phyloP scores from a whole-genome alignment of 2,797 vertebrate genomes.

The Melanotaenia parkinsoni region DNA sequence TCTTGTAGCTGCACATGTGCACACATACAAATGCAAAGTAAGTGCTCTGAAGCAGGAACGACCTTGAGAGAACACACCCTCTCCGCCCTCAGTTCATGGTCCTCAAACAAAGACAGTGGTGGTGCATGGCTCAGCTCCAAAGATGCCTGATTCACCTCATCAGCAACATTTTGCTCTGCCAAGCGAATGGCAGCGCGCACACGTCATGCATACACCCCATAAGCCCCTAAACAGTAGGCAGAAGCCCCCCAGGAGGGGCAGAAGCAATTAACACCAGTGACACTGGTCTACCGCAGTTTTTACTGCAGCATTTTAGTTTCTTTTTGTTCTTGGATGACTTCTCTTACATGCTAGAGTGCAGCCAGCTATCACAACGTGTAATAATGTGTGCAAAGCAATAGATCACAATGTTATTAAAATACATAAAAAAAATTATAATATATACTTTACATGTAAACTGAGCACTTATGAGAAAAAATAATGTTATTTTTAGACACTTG shows the following conservation, averaged over 20 bases:
- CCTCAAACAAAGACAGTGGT: slow-evolving; percentile 74
- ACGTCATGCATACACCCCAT: not conserved
- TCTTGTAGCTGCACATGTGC: slow-evolving; percentile 19
- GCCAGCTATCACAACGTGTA: slow-evolving; percentile 9
- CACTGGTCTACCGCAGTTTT: slow-evolving; percentile 23
- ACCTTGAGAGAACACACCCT: slow-evolving; percentile 74
- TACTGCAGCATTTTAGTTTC: slow-evolving; percentile 55
- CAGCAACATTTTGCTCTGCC: slow-evolving; percentile 60
- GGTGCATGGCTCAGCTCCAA: slow-evolving; percentile 65
- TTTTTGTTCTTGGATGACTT: not conserved
- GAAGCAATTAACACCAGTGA: slow-evolving; percentile 61
- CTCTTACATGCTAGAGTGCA: slow-evolving; percentile 12
- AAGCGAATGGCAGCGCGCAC: slow-evolving; percentile 8
- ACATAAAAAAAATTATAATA: slow-evolving; percentile 6
- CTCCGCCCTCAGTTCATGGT: slow-evolving; percentile 44
- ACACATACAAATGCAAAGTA: slow-evolving; percentile 39
- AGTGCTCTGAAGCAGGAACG: slow-evolving; percentile 38
- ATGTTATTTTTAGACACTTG: not conserved
- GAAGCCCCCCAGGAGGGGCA: slow-evolving; percentile 40
- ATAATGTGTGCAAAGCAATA: not conserved
- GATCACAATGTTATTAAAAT: slow-evolving; percentile 12
- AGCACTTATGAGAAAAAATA: not conserved
- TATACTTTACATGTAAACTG: not conserved
- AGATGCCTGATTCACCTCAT: slow-evolving; percentile 60
- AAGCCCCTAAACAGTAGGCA: slow-evolving; percentile 21